Base-by-base conservation (phyloP, 2,888 invertebrate genomes). In the Stomorhina lunata region DNA sequence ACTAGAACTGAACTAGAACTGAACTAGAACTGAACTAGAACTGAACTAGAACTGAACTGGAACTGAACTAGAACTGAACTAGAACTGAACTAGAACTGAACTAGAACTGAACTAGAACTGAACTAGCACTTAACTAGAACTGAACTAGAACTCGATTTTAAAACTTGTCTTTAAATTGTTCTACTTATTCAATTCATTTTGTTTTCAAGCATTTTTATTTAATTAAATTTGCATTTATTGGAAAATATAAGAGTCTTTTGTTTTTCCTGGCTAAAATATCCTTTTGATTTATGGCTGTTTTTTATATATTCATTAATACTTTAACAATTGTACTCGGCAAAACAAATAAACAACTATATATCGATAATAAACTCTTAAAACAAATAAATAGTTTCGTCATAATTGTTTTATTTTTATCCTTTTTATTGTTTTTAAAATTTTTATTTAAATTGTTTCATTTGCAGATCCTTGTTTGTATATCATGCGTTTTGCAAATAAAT, bases 401-500 rank as follows among this genome's bases (percentile, higher is more conserved):
- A 29, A 55, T 57, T 55, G 55, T 55, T 32, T 71, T 12, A 43
- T 43, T 29, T 43, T 27, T 22, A 43, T 43, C 17, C 43, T 71
- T 29, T 12, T 59, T 59, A 32, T 43, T 71, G 43, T n/a, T 37
- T n/a, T 57, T n/a, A 10, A 6, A 57, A 20, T 37, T 57, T 22
- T 22, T 72, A 50, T 63, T 45, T 27, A 43, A 34, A 15, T 69
- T 63, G n/a, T 12, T 40, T 61, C 40, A 37, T 63, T 83, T 83
- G 15, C 92, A 95, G 98, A 99, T 93, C 99, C 99, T 0, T 98
- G 98, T 90, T 92, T 99, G 69, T 99, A 98, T 90, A 97, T 99
- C 71, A 93, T 98, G 88, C 94, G 99, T 72, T 99, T 99, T 92
- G 97, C 99, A 29, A 95, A 97, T 83, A 96, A 96, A 88, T 92